Conservation (phyloP, 2,888 invertebrate species). For the Rhogogaster chlorosoma region DNA sequence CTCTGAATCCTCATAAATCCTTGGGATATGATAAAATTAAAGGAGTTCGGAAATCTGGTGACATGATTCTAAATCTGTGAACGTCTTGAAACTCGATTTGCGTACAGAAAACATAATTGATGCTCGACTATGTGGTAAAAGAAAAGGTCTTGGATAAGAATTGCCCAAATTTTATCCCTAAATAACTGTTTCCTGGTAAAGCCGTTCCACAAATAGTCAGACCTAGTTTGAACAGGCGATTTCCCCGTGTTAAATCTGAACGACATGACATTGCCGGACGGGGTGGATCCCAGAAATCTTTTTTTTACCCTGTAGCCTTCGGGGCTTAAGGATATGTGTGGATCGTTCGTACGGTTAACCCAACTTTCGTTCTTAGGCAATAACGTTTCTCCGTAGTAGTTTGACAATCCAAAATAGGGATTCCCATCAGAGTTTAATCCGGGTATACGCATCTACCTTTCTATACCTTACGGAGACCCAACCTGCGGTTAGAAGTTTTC, state of each 20-base stretch:
- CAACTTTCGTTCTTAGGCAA: neutral
- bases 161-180: neutral
- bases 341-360: neutral
- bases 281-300: conserved; percentile 2
- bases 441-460: neutral
- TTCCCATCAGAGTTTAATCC: conserved; percentile 14
- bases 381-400: neutral
- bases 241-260: neutral
- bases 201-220: neutral
- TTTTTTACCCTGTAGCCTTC: neutral
- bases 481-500: neutral
- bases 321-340: conserved; percentile 16
- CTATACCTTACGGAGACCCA: neutral
- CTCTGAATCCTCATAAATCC: too few relatives aligned
- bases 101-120: too few relatives aligned
- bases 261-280: neutral
- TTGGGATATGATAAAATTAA: too few relatives aligned
- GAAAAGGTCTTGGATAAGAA: neutral
- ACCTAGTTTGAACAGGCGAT: neutral
- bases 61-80: neutral
- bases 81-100: neutral
- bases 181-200: neutral
- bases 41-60: too few relatives aligned
- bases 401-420: conserved; percentile 11
- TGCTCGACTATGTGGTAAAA: neutral